Evolutionary conservation across 1,140 invertebrate genomes (phyloP).

Genomic region (Metopolophium dirhodum): DNA sequence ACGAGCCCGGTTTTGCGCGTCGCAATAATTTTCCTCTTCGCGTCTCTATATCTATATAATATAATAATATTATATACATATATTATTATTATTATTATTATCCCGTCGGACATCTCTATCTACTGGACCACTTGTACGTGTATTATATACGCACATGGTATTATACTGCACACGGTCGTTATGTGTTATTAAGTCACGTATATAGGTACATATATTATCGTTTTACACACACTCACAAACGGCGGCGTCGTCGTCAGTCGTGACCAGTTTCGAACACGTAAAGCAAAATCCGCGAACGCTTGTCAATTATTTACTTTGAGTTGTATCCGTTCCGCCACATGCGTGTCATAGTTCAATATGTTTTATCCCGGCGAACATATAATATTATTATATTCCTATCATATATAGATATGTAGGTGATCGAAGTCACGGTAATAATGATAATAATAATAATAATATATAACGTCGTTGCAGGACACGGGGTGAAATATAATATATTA

Average conservation of each 20-base stretch:
- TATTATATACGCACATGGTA: conserved; percentile 19
- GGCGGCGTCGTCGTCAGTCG: conserved; percentile 17
- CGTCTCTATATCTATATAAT: not conserved
- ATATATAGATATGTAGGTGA: not conserved
- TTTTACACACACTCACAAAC: not conserved
- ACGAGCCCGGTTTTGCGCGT: conserved; percentile 1
- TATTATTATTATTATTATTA: conserved; percentile 42
- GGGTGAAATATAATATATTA: not conserved
- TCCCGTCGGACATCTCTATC: conserved; percentile 45
- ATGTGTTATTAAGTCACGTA: conserved; percentile 45
- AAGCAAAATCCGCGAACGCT: conserved; percentile 36
- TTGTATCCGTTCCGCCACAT: not conserved
- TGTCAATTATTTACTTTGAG: conserved; percentile 46
- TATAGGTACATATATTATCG: not conserved
- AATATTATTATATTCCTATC: not conserved
- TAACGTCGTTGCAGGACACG: not conserved
- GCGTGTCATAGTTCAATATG: conserved; percentile 46
- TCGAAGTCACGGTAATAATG: not conserved
- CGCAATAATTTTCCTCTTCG: not conserved
- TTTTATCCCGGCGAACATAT: not conserved
- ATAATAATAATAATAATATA: not conserved
- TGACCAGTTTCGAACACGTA: conserved; percentile 41
- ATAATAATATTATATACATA: not conserved
- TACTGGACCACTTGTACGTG: not conserved
- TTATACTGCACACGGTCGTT: conserved; percentile 25